Conservation (phyloP, 2,113 vertebrate species). For the Neolamprologus cancellatus region DNA sequence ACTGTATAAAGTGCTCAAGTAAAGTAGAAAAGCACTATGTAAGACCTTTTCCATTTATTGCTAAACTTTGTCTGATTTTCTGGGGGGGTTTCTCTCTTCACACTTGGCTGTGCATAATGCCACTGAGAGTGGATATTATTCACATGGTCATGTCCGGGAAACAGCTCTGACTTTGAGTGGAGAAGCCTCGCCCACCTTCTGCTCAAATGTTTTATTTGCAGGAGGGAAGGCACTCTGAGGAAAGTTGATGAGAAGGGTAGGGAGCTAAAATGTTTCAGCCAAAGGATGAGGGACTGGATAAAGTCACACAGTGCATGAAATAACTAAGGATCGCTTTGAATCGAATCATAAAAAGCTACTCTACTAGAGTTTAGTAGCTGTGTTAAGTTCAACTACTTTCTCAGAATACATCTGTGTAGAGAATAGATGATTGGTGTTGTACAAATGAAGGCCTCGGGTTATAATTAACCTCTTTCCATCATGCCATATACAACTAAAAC, state of each 20-base stretch:
- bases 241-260: not conserved
- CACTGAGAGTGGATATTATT: not conserved
- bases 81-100: fast-evolving
- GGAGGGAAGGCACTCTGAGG: not conserved
- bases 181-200: not conserved
- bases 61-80: not conserved
- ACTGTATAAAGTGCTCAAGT: not conserved
- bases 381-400: not conserved
- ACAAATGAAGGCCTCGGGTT: not conserved
- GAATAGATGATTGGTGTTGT: not conserved
- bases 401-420: not conserved
- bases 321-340: not conserved
- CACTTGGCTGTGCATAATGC: not conserved
- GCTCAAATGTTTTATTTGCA: not conserved
- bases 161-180: not conserved
- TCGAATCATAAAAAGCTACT: not conserved
- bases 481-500: not conserved
- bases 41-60: not conserved
- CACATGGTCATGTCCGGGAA: not conserved
- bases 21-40: not conserved
- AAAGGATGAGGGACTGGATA: not conserved
- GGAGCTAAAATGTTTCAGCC: not conserved
- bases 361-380: not conserved
- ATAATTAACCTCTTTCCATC: not conserved
- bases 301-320: not conserved